A percentile compares a stretch with the other conserved stretches of the same genome.
Conservation (phyloP, 2,888 invertebrate genomes). For the Papilio demoleus region DNA sequence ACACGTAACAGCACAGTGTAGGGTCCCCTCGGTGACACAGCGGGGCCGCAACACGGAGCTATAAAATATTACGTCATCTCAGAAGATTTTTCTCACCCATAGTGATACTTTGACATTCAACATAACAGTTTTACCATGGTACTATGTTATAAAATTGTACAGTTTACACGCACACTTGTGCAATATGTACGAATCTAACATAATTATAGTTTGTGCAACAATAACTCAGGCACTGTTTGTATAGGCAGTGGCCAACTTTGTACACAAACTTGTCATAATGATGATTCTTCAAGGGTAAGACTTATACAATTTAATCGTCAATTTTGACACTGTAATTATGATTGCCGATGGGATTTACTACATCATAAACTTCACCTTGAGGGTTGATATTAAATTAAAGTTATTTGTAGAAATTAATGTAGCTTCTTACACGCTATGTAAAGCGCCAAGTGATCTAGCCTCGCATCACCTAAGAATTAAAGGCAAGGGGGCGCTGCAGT, state of each 20-base stretch:
- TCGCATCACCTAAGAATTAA: too few species aligned
- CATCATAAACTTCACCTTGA: neutral
- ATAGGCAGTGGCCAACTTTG: neutral
- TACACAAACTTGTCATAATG: neutral
- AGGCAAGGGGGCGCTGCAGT: too few species aligned
- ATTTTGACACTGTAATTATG: neutral
- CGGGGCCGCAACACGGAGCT: too few species aligned
- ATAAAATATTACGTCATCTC: neutral
- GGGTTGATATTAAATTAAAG: neutral
- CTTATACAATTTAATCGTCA: neutral
- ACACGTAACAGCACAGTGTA: too few species aligned
- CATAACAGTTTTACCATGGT: conserved; percentile 7
- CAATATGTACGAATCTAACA: neutral
- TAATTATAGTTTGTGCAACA: conserved; percentile 10
- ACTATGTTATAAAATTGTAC: neutral
- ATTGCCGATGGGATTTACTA: neutral
- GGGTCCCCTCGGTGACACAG: too few species aligned
- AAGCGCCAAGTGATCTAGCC: too few species aligned
- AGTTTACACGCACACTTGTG: neutral
- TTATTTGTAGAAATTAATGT: neutral
- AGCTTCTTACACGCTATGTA: too few species aligned
- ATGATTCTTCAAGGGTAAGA: neutral
- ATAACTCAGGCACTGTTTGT: neutral
- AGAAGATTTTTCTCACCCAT: conserved; percentile 7
- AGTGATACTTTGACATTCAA: conserved; percentile 14